Base-by-base conservation (phyloP, 1,140 invertebrate species). In the Mylabris phalerata region DNA sequence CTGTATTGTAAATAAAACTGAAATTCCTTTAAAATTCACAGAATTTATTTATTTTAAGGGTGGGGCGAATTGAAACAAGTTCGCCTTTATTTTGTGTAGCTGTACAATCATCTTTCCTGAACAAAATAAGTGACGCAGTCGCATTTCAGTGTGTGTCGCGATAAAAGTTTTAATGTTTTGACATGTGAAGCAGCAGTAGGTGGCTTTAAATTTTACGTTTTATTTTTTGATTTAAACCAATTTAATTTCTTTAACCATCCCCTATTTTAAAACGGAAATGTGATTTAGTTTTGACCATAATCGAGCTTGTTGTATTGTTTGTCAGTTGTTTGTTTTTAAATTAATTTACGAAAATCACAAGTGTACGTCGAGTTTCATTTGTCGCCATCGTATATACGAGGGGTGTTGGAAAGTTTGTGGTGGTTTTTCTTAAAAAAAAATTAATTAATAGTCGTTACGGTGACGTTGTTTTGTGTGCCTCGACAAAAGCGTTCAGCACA, bases 391-490 rank as follows among this genome's bases (percentile, higher is more conserved):
- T 19, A 19, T 19, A 19, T 19, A 19, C 19, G 19, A 19, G 19
- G 19, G 19, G 19, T 19, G 19, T 19, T 10, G 51, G 46, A 45
- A 54, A 32, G 7, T 32, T 32, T 32, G 32, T 32, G 19, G 19
- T 19, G 19, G 19, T 19, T 19, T 19, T 19, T 19, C 19, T 19
- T 19, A 26, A 55, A 27, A 49, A 59, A 44, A 57, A 49, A 57
- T 55, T 13, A 38, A 38, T 19, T 19, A 55, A 66, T 71, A 65
- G 66, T 68, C 67, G 48, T 65, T 67, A 73, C 63, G 60, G 67
- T 75, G 72, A 74, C 71, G 72, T 73, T 75, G 61, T 73, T 73
- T 68, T 75, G 72, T 65, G 72, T 73, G 71, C 71, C 72, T 73
- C 72, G 73, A 62, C 71, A 73, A 66, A 70, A 69, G 67, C 68